Evolutionary conservation across 1,140 invertebrate species (phyloP).

Genomic region (Drosophila setifemur): DNA sequence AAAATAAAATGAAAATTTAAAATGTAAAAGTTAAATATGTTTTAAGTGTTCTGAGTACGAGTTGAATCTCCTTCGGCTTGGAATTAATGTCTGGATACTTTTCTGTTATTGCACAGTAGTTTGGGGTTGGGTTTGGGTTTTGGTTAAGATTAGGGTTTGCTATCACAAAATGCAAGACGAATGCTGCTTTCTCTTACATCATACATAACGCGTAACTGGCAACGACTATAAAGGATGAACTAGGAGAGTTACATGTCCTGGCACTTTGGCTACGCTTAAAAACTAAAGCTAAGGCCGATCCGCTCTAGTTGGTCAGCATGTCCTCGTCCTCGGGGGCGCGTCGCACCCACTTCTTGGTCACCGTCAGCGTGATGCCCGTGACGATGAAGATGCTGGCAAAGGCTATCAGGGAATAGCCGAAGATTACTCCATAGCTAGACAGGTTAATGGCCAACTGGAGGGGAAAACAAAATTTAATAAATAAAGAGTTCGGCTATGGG

Average conservation of each 20-base stretch:
- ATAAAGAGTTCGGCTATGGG: no score
- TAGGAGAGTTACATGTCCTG: constrained; percentile 45
- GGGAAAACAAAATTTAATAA: not conserved
- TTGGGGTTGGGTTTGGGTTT: not conserved
- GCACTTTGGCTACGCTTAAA: constrained; percentile 55
- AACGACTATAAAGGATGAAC: constrained; percentile 47
- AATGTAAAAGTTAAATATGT: not conserved
- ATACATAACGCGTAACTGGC: constrained; percentile 36
- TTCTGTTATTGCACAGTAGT: not conserved
- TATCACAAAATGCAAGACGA: constrained; percentile 34
- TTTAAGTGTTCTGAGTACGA: not conserved
- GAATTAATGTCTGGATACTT: no score
- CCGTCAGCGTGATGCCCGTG: constrained; percentile 82
- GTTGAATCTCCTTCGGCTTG: no score
- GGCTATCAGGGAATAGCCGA: constrained; percentile 83
- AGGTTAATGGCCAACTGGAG: constrained; percentile 82
- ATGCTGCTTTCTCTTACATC: constrained; percentile 18
- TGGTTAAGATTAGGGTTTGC: not conserved
- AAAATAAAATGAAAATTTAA: constrained; percentile 45
- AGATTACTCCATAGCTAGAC: constrained; percentile 83
- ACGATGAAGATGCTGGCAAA: constrained; percentile 83
- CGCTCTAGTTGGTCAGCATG: constrained; percentile 54
- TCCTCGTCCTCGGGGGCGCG: constrained; percentile 71
- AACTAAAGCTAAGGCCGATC: not conserved
- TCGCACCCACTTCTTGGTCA: constrained; percentile 80